A percentile compares a stretch with the other conserved stretches of the same genome.
Conservation (phyloP, 2,888 invertebrate genomes). For the Argyra leucocephala region DNA sequence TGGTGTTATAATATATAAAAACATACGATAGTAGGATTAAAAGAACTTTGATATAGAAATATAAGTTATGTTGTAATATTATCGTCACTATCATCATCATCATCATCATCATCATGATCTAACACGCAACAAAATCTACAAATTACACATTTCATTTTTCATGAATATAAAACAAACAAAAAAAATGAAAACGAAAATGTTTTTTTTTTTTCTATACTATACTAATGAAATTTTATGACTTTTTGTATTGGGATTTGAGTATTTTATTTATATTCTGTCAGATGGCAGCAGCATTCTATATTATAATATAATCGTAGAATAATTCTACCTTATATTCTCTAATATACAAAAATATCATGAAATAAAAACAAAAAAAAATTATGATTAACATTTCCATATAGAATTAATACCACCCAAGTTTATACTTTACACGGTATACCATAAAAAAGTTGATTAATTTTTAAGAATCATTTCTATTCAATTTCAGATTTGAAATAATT, state of each 20-base stretch:
- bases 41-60: not conserved
- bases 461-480: too few species aligned
- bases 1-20: not conserved
- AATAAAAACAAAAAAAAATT: too few species aligned
- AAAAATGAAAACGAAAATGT: not conserved
- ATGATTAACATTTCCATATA: too few species aligned
- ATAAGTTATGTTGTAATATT: not conserved
- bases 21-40: not conserved
- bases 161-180: not conserved
- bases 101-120: not conserved
- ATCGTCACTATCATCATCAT: not conserved
- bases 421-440: too few species aligned
- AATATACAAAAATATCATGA: too few species aligned
- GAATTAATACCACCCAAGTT: too few species aligned
- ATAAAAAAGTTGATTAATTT: too few species aligned
- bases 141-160: not conserved
- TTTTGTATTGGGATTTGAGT: constrained; percentile 1
- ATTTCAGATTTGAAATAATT: too few species aligned
- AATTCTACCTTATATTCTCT: too few species aligned
- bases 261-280: not conserved
- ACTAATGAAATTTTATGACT: constrained; percentile 6
- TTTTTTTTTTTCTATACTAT: too few species aligned
- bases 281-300: too few species aligned
- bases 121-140: not conserved
- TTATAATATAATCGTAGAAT: too few species aligned